Evolutionary conservation across 2,113 vertebrate species (phyloP), one percentile per base, ranked within the genome.

Genomic region (Garra rufa): DNA sequence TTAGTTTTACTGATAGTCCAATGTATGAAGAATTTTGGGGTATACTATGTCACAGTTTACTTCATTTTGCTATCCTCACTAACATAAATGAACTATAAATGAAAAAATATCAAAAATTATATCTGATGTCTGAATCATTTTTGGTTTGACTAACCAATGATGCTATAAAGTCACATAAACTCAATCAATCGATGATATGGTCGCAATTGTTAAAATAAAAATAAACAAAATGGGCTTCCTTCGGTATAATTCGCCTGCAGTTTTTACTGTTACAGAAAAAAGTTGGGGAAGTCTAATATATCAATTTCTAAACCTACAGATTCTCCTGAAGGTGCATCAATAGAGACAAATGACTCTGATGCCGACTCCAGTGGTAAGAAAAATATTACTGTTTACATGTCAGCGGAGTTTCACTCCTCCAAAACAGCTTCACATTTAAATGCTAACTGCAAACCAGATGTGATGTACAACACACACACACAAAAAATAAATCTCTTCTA

Each of bases 301-400:
- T 38, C 17, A 38, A 10, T 21, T 17, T 69, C 17, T 38, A 38
- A 38, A 38, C 14, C 48, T 21, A 28, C 59, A 73, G 67, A 65
- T 43, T 73, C 52, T 50, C 30, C 41, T 70, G 80, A 71, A 2
- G 19, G 1, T 1, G 19, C 80, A 19, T 86, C 85, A 65, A 4
- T 44, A 28, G 76, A 86, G 73, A 67, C 76, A 46, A 17, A 9
- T 26, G 85, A 75, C 21, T 83, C 85, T 19, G n/a, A 65, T 24
- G 13, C 6, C 10, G 75, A 80, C 78, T 83, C 76, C 24, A 55
- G 28, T 3, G 82, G 85, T 86, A n/a, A 80, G 81, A 43, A 7
- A 44, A 6, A 44, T 44, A 38, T 73, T 28, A 59, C 48, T 30
- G 8, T 17, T 55, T 41, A 14, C 59, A 61, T 28, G 41, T 41